phyloP scores from a whole-genome alignment of 1,140 invertebrate genomes.

The Coptotermes formosanus region DNA sequence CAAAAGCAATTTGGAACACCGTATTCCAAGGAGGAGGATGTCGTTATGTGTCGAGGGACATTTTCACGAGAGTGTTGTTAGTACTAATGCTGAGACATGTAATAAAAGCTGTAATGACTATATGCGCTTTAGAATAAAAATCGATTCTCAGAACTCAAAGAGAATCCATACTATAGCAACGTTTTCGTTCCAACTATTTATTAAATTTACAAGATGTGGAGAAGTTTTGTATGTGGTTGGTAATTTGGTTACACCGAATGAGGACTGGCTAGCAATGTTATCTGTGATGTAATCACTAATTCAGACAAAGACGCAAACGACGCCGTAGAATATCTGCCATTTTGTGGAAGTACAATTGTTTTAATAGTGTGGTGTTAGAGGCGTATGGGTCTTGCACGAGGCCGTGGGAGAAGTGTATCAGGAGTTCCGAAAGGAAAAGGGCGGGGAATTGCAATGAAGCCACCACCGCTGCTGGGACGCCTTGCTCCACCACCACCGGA shows the following conservation, averaged over 20 bases:
- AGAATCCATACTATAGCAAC: too few species aligned
- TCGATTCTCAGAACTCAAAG: too few species aligned
- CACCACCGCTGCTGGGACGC: slow-evolving; percentile 21
- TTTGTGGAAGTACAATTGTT: not conserved
- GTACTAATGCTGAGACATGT: too few species aligned
- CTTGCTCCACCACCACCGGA: slow-evolving; percentile 5
- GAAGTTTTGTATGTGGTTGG: too few species aligned
- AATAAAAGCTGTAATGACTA: too few species aligned
- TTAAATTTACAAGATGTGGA: too few species aligned
- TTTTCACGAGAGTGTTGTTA: too few species aligned
- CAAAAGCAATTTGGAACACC: not conserved
- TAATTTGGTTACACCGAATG: too few species aligned
- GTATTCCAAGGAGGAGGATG: not conserved
- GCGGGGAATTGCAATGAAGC: not conserved
- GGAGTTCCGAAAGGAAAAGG: not conserved
- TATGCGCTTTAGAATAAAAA: too few species aligned
- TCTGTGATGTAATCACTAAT: not conserved
- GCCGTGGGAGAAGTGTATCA: not conserved
- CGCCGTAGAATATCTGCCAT: not conserved
- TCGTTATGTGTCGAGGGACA: too few species aligned
- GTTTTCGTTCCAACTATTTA: too few species aligned
- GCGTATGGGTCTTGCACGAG: slow-evolving; percentile 14
- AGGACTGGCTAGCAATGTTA: too few species aligned
- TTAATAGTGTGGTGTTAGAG: not conserved
- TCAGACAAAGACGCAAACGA: not conserved